Evolutionary conservation across 2,113 vertebrate species (phyloP), one percentile per base, ranked within the genome.

Genomic region (Chaenogobius annularis): DNA sequence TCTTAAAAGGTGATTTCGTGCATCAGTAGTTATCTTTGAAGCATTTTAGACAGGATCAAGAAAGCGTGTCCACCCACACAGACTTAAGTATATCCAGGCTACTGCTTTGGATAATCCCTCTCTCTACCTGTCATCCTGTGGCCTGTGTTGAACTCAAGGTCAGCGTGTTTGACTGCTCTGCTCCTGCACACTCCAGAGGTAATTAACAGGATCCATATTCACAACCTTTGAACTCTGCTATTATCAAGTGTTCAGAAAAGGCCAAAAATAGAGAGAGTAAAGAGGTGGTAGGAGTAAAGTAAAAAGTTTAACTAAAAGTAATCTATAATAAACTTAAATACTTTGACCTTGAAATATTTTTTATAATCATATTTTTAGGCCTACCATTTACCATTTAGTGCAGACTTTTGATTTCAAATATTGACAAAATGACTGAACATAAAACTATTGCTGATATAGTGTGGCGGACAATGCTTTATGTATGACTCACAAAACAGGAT

Each of bases 151-250:
- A 64, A 82, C 44, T 64, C 54, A 12, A 5, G 69, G 54, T 84
- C 74, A 77, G 67, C 65, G 67, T 66, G 73, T 79, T 62, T 10
- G 55, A 19, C 48, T 43, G 14, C 10, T 5, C 47, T 23, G 62
- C 70, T 75, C 26, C 19, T 10, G 67, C 69, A 62, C 50, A 74
- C 40, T 44, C 31, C 23, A 67, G 55, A 62, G 59, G 62, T 72
- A 70, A 83, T 81, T 82, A 85, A 58, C 61, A 69, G 44, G 11
- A 31, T 37, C 23, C 59, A 35, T 55, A 55, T 65, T 76, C 23
- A 37, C 23, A 4, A 61, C 1, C 58, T 61, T 35, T 61, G 26
- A 61, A 6, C 58, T 61, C 55, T 58, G 9, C 55, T 58, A 10
- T 58, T n/a, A 35, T 13, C 5, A 17, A 61, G 7, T 17, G 26